Base-by-base conservation (phyloP, 2,888 invertebrate genomes). In the Leucophenga maculata region DNA sequence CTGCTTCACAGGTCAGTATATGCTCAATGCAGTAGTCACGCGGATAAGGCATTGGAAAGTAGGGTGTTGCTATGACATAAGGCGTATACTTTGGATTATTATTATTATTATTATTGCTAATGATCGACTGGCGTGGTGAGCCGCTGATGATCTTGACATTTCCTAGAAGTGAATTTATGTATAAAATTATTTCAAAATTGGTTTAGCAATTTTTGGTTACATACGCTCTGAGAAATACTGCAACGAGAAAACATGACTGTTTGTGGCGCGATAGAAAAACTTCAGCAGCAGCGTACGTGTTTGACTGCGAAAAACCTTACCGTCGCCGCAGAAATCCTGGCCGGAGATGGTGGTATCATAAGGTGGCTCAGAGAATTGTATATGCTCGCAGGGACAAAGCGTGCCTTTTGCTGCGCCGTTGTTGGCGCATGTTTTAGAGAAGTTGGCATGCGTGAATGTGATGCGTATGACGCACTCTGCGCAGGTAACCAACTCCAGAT, bases 401-500 rank as follows among this genome's bases (percentile, higher is more conserved):
- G 81, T 79, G 16, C 88, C 77, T 65, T 86, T 86, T 57, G 80
- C 84, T 18, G 76, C 72, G 44, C 82, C 84, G 6, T 78, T 80
- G 44, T 82, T 87, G 44, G 82, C 80, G 72, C 89, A 88, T 26
- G 77, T 85, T 70, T 86, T 88, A 1, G 87, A 87, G 74, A 89
- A 88, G 69, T 88, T 87, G 11, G 86, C 80, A 68, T 85, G 84
- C 1, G 85, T 87, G 44, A 88, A 87, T 16, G 87, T 88, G 31
- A 88, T 85, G 22, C 88, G 85, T 18, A 88, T 91, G 65, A 93
- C 90, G 82, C 93, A 93, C 18, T 93, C 92, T 0, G 93, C 92
- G 82, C 93, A 93, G 2, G 93, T 93, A 54, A 93, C 91, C 74
- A 93, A 88, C 85, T 93, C 93, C 68, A 93, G 86, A 74, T 90